Percentiles rank a stretch among this genome's conserved stretches.
These are phyloP conservation scores for Spinibarbus caldwelli DNA, from an alignment of 2,797 vertebrate species.

Conservation along the genomic window DNA sequence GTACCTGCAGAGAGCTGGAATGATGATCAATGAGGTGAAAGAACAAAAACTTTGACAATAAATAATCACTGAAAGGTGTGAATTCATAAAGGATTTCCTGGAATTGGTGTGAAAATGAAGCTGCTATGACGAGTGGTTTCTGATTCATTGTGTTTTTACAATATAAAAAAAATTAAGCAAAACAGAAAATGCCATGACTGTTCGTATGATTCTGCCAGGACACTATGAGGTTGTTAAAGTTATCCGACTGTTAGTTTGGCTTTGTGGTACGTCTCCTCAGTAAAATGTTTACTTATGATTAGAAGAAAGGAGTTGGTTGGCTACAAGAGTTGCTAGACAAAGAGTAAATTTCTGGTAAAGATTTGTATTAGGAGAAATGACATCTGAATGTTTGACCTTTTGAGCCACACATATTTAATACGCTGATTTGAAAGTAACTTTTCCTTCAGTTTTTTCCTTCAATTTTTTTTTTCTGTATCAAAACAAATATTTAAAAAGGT, in stretches of 20 bases:
- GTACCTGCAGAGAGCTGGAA: constrained; percentile 5
- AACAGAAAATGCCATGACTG: not conserved
- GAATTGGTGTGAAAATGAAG: not conserved
- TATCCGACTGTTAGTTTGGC: not conserved
- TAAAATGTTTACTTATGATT: not conserved
- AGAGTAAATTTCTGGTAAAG: not conserved
- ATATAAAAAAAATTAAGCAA: not conserved
- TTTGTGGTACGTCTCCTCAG: not conserved
- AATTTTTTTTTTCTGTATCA: not conserved
- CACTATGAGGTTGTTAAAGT: not conserved
- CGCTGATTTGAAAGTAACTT: not conserved
- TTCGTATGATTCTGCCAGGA: not conserved
- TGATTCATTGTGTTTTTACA: not conserved
- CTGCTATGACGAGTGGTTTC: not conserved
- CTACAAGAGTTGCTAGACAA: not conserved
- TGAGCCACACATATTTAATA: not conserved
- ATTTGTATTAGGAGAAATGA: not conserved
- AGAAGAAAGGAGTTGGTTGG: not conserved
- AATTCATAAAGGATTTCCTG: not conserved
- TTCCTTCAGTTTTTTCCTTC: not conserved
- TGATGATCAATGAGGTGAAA: constrained; percentile 6
- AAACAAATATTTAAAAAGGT: not conserved
- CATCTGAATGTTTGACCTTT: not conserved
- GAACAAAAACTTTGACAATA: not conserved
- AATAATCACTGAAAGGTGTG: not conserved